Evolutionary conservation across 2,888 invertebrate genomes (phyloP), one percentile per base, ranked within the genome.

Genomic region (Pristionchus mayeri): DNA sequence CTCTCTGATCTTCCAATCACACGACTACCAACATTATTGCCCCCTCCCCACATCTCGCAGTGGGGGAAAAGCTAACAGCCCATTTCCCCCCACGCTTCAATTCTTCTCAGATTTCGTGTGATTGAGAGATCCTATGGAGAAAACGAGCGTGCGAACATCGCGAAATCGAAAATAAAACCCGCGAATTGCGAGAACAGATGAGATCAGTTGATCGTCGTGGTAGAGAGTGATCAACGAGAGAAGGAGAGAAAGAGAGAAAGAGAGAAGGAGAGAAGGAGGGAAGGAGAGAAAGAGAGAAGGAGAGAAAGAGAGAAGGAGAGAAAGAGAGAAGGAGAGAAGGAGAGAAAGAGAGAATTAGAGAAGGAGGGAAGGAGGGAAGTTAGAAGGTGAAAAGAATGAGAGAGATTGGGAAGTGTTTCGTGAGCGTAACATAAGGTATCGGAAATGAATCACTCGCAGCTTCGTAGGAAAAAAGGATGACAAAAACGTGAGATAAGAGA

Each of bases 161-260:
- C 6, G 27, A 63, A 50, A 78, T 48, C 76, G 85, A 75, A 37
- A 37, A 48, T 27, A 6, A 52, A 50, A 83, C 40, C 78, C n/a
- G 78, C 60, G 83, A 81, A 44, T 78, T 50, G 44, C 50, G 78
- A 76, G 83, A 85, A 85, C 57, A 85, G 76, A 50, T 52, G 67
- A 63, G 78, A 57, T 82, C 40, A 44, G 30, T 11, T 37, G n/a
- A n/a, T 24, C 34, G 3, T n/a, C n/a, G 27, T 48, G 50, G 54
- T 54, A 52, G 37, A 24, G 37, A 30, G 13, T 75, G 13, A 9
- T 37, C 37, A 11, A 40, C n/a, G 30, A 9, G 24, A 40, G 63
- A 57, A 76, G 40, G 34, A 52, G 44, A 30, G 60, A 85, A 54
- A 30, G 78, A 44, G 48, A 24, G 67, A 50, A 57, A 54, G 60